phyloP scores from a whole-genome alignment of 35 echinoderm and acorn worm genomes.

The Amphiura filiformis region DNA sequence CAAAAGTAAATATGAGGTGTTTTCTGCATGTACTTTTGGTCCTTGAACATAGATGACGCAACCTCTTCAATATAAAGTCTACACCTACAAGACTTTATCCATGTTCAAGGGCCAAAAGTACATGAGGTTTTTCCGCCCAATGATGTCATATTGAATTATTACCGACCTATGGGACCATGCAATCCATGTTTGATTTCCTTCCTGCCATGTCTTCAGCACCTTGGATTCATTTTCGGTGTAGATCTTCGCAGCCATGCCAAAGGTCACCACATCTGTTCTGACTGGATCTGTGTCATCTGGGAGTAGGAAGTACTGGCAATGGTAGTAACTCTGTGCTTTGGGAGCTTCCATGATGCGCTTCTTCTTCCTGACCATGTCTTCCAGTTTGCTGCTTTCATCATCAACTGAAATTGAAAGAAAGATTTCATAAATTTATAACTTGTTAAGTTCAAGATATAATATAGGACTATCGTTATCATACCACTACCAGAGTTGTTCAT shows the following conservation, averaged over 20 bases:
- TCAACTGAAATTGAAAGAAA: slow-evolving; percentile 48
- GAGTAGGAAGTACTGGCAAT: slow-evolving; percentile 78
- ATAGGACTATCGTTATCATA: not conserved
- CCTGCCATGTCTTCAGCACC: slow-evolving; percentile 99
- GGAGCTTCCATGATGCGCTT: slow-evolving; percentile 88
- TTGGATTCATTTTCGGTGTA: slow-evolving; percentile 98
- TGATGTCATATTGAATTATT: no score
- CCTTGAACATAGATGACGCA: no score
- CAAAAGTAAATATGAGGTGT: no score
- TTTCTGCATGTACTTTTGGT: no score
- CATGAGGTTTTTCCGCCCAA: no score
- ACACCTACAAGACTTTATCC: no score
- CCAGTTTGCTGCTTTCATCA: slow-evolving; percentile 73
- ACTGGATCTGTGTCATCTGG: slow-evolving; percentile 91
- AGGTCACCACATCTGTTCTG: slow-evolving; percentile 93
- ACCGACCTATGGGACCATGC: slow-evolving; percentile 95
- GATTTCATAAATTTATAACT: no score
- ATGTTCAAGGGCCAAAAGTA: no score
- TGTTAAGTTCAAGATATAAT: no score
- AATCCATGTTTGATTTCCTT: slow-evolving; percentile 97
- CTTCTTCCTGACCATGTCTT: slow-evolving; percentile 90
- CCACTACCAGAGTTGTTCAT: not conserved
- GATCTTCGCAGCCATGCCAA: slow-evolving; percentile 99
- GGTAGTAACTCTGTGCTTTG: slow-evolving; percentile 90
- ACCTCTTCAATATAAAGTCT: no score